These are phyloP conservation scores for Cryptoprocta ferox DNA, from an alignment of 2,797 vertebrate genomes.

Conservation along the genomic window DNA sequence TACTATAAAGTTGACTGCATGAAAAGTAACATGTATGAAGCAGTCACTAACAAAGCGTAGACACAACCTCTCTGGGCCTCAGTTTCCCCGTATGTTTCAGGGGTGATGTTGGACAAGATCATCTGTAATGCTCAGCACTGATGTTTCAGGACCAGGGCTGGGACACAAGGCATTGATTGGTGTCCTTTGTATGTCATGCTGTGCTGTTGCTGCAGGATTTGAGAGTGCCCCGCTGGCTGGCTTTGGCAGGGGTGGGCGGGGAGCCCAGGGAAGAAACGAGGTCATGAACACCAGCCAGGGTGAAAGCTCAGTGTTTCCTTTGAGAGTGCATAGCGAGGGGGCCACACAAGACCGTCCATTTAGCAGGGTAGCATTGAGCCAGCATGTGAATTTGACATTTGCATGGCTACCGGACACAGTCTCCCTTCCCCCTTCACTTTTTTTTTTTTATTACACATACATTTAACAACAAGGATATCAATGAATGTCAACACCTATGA, in stretches of 20 bases:
- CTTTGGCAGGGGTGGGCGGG: not conserved
- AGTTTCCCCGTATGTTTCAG: not conserved
- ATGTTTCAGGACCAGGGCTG: not conserved
- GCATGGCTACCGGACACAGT: not conserved
- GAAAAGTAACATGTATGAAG: not conserved
- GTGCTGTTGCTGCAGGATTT: not conserved
- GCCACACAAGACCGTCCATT: accelerated
- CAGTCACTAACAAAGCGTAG: not conserved
- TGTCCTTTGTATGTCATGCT: not conserved
- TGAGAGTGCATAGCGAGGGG: not conserved
- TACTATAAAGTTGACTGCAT: not conserved
- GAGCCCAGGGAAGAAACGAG: not conserved
- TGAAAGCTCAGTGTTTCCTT: not conserved
- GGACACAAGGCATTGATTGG: not conserved
- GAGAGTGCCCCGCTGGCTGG: not conserved
- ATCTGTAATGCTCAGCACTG: not conserved
- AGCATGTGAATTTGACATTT: not conserved
- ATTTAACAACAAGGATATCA: not conserved
- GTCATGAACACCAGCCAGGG: not conserved
- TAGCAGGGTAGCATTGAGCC: not conserved
- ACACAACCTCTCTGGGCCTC: not conserved
- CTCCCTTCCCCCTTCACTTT: not conserved
- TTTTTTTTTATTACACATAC: not conserved
- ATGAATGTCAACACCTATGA: not conserved
- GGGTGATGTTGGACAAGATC: not conserved